Percentiles rank a stretch among this genome's conserved stretches.
Evolutionary conservation across 1,140 invertebrate species (phyloP).

Genomic region (Calliphora vicina): DNA sequence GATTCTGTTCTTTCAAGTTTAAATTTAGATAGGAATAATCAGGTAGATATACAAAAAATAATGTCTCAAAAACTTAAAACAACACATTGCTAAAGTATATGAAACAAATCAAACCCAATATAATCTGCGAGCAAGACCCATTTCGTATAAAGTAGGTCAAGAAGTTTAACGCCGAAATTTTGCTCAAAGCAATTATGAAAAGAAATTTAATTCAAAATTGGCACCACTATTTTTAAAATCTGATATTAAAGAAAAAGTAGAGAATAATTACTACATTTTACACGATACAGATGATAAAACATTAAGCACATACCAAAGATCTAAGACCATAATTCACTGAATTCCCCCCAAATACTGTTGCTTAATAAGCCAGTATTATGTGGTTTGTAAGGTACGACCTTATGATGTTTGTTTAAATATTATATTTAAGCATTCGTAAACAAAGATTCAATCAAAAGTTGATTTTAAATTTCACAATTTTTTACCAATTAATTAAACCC

Average conservation of each 20-base stretch:
- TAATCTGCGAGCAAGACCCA: neutral
- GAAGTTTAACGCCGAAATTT: slow-evolving; percentile 18
- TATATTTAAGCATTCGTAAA: too few relatives aligned
- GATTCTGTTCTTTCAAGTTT: too few relatives aligned
- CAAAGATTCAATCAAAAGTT: too few relatives aligned
- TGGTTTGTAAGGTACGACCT: neutral
- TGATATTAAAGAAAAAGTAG: too few relatives aligned
- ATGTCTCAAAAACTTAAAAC: neutral
- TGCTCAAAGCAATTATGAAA: neutral
- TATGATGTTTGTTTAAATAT: too few relatives aligned
- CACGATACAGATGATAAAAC: neutral
- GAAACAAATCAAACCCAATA: neutral
- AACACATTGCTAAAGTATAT: neutral
- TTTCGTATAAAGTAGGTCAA: neutral
- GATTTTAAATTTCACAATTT: too few relatives aligned
- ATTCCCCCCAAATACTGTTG: neutral
- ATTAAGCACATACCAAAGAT: neutral
- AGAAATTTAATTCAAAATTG: slow-evolving; percentile 7
- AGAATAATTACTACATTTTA: neutral
- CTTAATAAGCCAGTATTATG: neutral
- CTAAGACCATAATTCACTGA: neutral
- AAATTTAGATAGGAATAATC: too few relatives aligned
- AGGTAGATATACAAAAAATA: too few relatives aligned
- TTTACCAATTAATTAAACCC: too few relatives aligned
- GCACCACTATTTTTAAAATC: neutral